phyloP scores from a whole-genome alignment of 2,888 invertebrate species.

The Pheosia tremula region DNA sequence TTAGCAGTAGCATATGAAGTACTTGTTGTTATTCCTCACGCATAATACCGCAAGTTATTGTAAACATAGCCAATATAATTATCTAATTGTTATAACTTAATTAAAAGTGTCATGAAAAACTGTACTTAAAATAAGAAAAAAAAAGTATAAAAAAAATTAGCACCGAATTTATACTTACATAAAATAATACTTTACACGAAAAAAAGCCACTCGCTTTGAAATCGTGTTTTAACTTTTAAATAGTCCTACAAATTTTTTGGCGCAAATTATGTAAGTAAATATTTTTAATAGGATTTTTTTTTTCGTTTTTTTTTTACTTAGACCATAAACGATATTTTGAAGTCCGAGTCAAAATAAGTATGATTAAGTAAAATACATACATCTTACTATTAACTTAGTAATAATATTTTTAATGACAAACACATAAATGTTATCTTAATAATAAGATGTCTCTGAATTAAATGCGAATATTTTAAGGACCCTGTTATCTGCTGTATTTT shows the following conservation, averaged over 20 bases:
- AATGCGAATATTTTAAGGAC: too few species aligned
- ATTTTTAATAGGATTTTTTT: too few species aligned
- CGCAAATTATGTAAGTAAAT: too few species aligned
- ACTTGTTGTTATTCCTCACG: too few species aligned
- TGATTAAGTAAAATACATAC: slow-evolving; percentile 22
- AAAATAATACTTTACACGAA: slow-evolving; percentile 10
- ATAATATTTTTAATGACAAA: not conserved
- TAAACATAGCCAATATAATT: too few species aligned
- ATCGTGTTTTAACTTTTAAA: too few species aligned
- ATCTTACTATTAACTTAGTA: slow-evolving; percentile 16
- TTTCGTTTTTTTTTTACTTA: slow-evolving; percentile 12
- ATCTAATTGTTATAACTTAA: not conserved
- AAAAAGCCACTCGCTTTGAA: not conserved
- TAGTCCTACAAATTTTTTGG: too few species aligned
- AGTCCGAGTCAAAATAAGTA: slow-evolving; percentile 30
- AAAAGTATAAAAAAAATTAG: slow-evolving; percentile 36
- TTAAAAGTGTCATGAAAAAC: slow-evolving; percentile 34
- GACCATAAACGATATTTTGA: slow-evolving; percentile 39
- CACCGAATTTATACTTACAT: slow-evolving; percentile 54
- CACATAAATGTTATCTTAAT: not conserved
- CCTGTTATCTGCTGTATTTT: too few species aligned
- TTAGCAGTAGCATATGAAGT: too few species aligned
- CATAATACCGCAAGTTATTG: too few species aligned
- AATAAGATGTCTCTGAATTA: not conserved
- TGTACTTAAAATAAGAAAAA: slow-evolving; percentile 36